phyloP scores from a whole-genome alignment of 1,140 invertebrate genomes.

The Drosophila paulistorum region DNA sequence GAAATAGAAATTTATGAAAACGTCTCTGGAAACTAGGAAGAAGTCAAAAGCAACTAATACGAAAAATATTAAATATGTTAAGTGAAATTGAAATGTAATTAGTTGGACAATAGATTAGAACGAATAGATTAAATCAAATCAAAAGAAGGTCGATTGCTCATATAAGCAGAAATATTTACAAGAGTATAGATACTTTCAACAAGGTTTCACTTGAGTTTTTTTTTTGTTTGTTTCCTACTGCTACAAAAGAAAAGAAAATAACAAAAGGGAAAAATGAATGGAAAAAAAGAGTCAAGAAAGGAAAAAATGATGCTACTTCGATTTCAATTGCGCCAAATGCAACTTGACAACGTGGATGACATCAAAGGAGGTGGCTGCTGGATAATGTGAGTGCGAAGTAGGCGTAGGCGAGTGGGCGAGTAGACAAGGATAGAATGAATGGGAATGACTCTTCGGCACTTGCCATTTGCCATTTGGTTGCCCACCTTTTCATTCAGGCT shows the following conservation, averaged over 20 bases:
- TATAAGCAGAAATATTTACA: neutral
- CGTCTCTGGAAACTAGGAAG: too few species aligned
- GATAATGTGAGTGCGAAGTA: neutral
- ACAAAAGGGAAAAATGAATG: slow-evolving; percentile 15
- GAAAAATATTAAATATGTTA: too few species aligned
- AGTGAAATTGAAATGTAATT: too few species aligned
- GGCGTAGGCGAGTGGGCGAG: neutral
- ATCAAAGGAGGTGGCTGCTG: slow-evolving; percentile 16
- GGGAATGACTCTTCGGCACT: slow-evolving; percentile 25
- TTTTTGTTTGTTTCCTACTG: slow-evolving; percentile 21
- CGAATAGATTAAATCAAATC: too few species aligned
- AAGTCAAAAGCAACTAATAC: too few species aligned
- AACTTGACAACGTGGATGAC: slow-evolving; percentile 56
- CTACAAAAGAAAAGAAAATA: slow-evolving; percentile 25
- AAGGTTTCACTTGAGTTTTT: neutral
- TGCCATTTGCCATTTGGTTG: slow-evolving; percentile 58
- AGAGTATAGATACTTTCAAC: neutral
- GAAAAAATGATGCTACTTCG: slow-evolving; percentile 62
- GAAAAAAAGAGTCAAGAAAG: slow-evolving; percentile 26
- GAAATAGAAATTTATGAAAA: too few species aligned
- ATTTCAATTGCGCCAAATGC: slow-evolving; percentile 76
- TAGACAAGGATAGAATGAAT: too few species aligned
- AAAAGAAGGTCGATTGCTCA: too few species aligned
- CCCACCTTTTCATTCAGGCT: slow-evolving; percentile 47
- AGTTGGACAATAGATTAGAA: too few species aligned